These are phyloP conservation scores for Aptenodytes patagonicus DNA, from an alignment of 2,113 vertebrate genomes.

Conservation along the genomic window DNA sequence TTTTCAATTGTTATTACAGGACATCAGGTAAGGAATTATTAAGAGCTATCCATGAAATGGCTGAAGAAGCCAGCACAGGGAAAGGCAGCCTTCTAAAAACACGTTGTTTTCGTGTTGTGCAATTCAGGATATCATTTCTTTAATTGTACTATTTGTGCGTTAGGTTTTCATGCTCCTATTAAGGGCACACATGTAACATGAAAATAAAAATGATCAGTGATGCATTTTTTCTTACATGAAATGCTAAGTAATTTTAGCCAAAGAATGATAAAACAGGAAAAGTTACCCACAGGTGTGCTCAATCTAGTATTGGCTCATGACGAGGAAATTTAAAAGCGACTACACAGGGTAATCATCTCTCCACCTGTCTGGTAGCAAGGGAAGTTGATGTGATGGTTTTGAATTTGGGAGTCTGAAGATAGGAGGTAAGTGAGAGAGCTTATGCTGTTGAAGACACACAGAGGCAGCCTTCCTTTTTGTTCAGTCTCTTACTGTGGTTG, in stretches of 20 bases:
- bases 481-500: neutral
- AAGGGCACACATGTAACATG: neutral
- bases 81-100: neutral
- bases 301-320: neutral
- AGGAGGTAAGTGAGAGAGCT: neutral
- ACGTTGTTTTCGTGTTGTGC: neutral
- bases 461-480: neutral
- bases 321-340: neutral
- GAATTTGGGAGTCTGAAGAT: neutral
- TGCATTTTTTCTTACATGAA: neutral
- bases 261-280: neutral
- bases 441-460: fast-evolving
- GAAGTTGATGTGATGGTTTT: neutral
- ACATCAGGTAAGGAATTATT: neutral
- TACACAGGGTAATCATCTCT: neutral
- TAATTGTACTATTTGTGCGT: neutral
- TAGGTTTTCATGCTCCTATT: neutral
- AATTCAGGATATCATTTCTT: neutral
- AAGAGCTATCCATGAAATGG: neutral
- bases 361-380: neutral
- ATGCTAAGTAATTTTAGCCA: neutral
- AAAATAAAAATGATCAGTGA: neutral
- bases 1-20: neutral
- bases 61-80: neutral
- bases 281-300: neutral